Evolutionary conservation across 2,113 vertebrate genomes (phyloP), one percentile per base, ranked within the genome.

Genomic region (Protobothrops mucrosquamatus): DNA sequence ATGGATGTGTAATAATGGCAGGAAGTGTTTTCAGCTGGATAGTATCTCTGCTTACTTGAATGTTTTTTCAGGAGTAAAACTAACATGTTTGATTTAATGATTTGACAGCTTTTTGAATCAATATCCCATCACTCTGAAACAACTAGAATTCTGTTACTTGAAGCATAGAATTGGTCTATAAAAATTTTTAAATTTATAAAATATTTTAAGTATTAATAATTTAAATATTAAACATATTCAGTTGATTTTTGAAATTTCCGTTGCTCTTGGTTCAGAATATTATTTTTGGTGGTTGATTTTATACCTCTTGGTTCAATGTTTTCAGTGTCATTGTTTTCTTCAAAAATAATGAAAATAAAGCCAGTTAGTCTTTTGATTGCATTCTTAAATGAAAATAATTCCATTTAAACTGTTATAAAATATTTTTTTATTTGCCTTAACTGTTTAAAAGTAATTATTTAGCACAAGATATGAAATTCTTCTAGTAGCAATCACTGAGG

Each of bases 1-100:
- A 56, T 64, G 97, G 98, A 29, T 98, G 97, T 90, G 93, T 92
- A 87, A 11, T 98, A 95, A 94, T 95, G 18, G 96, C 94, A 94
- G 97, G 97, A 96, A 96, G 89, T 39, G 95, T 98, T 87, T 97
- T 98, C 85, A 92, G 91, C 3, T 99, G 98, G 98, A 95, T 98
- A 0, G 52, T 97, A 85, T 98, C 98, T 23, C 95, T 98, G 91
- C 96, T 98, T 85, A 92, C 88, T 24, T 98, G 95, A 98, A 85
- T 92, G 46, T 12, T 90, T 1, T 43, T 95, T 93, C 85, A 64
- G 9, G 18, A 91, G 18, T 92, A 94, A 93, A 89, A 94, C 26
- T 89, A 86, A n/a, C 29, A 24, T 48, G 89, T 93, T 54, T 64
- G 29, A 26, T 15, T 34, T 48, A 54, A 29, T 34, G 86, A 57